Evolutionary conservation across 2,797 vertebrate species (phyloP), one percentile per base, ranked within the genome.

Genomic region (Apodemus agrarius): DNA sequence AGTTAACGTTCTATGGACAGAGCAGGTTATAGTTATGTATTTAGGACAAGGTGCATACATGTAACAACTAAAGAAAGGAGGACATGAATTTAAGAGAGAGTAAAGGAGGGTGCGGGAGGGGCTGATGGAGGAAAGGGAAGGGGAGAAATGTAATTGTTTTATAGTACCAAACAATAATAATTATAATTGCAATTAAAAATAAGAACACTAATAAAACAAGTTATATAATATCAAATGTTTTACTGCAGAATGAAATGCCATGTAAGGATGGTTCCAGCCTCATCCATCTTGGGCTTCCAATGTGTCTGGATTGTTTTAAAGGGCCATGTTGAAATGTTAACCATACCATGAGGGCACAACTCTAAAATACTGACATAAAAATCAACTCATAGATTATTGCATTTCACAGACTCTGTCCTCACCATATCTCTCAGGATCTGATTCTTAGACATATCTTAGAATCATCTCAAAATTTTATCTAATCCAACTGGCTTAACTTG

Each of bases 391-490:
- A 4, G 9, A 65, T 63, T 43, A 14, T 19, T 13, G 26, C 4
- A 21, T 43, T 65, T 76, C 29, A 16, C 26, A 54, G 57, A 65
- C 17, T 63, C 1, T 61, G 63, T 43, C 14, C 34, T 17, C 6
- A 26, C 43, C 0, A 3, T 24, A 22, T 26, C 17, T 59, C 24
- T 52, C 17, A 22, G 7, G 67, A 72, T 19, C 26, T 89, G 19
- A 12, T 3, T 93, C n/a, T 78, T 93, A 84, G 29, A 31, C 13
- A 90, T 6, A 37, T 91, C 24, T 95, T 89, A 21, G 37, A 82
- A 61, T 74, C 37, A 76, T 93, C 26, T 95, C 34, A 89, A 85
- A 31, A n/a, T 91, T 84, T 95, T 59, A 54, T 95, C 54, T 93
- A 78, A 94, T 88, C 91, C 80, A 13, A 34, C 7, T 37, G 3